Base-by-base conservation (phyloP, 53 echinoderm and acorn worm genomes). In the Echinometra lucunter region DNA sequence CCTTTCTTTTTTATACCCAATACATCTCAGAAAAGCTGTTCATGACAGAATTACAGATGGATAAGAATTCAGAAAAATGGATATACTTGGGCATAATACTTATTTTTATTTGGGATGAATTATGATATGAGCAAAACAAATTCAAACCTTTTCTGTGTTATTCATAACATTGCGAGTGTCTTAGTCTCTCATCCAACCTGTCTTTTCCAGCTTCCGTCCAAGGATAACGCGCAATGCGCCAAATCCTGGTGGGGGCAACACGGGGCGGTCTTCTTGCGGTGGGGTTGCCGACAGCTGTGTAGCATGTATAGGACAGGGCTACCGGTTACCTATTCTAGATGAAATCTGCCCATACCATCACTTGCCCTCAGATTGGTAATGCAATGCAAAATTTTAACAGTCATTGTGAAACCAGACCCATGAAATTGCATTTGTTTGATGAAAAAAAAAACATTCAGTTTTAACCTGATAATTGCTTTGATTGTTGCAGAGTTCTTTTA, bases 321-420 rank as follows among this genome's bases (percentile, higher is more conserved):
- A 95, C 89, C 98, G 98, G 55, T 96, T 98, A 74, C 97, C 98
- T 35, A 95, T 98, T 83, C 96, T 96, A 94, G 97, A 98, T 95
- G 96, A 97, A 94, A 81, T 82, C 93, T 98, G 98, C 94, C 98
- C 98, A 92, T 98, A 96, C 95, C 98, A 98, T 95, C 98, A 98
- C 92, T 96, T 96, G 82, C 91, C 95, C 85, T 97, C 97, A 56
- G 98, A 98, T 98, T 97, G 98, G 98, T 98, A 96, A 98, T 70
- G 42, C 90, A 90, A 32, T 85, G 85, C 85, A 85, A 95, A 91
- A 49, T 85, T 85, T 85, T 85, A 13, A 49, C 18, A 44, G 55
- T 70, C 74, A 72, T 74, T 66, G 13, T 30, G 69, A 55, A 74
- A 67, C 53, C 69, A 92, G 74, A 44, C 74, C 53, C 74, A 70